Conservation (phyloP, 2,797 vertebrate species). For the Manis javanica region DNA sequence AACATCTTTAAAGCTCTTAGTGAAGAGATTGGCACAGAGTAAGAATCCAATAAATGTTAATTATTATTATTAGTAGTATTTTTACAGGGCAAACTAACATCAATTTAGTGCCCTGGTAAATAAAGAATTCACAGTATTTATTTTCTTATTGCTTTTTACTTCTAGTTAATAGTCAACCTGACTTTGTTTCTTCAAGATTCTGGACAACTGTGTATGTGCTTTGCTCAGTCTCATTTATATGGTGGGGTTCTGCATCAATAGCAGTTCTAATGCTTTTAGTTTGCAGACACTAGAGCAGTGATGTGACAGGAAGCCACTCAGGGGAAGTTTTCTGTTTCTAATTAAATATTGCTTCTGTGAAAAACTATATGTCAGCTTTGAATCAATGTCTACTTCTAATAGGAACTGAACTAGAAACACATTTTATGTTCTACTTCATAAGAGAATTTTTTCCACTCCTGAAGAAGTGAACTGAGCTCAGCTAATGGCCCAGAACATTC, state of each 20-base stretch:
- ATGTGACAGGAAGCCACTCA: not conserved
- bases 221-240: not conserved
- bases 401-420: not conserved
- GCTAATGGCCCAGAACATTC: not conserved
- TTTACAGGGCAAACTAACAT: not conserved
- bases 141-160: slow-evolving; percentile 10
- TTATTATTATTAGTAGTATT: not conserved
- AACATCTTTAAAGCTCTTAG: slow-evolving; percentile 19
- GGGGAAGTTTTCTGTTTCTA: not conserved
- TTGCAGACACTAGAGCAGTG: not conserved
- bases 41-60: not conserved
- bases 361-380: not conserved
- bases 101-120: not conserved
- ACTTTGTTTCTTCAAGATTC: slow-evolving; percentile 7
- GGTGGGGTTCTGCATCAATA: not conserved
- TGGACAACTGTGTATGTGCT: not conserved
- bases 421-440: not conserved
- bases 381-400: not conserved
- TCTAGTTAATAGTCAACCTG: not conserved
- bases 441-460: not conserved
- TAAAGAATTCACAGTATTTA: not conserved
- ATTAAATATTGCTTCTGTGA: not conserved
- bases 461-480: slow-evolving; percentile 4
- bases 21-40: not conserved
- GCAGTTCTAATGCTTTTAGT: not conserved